A percentile compares a stretch with the other conserved stretches of the same genome.
phyloP scores from a whole-genome alignment of 2,113 vertebrate species.

The Upupa epops region DNA sequence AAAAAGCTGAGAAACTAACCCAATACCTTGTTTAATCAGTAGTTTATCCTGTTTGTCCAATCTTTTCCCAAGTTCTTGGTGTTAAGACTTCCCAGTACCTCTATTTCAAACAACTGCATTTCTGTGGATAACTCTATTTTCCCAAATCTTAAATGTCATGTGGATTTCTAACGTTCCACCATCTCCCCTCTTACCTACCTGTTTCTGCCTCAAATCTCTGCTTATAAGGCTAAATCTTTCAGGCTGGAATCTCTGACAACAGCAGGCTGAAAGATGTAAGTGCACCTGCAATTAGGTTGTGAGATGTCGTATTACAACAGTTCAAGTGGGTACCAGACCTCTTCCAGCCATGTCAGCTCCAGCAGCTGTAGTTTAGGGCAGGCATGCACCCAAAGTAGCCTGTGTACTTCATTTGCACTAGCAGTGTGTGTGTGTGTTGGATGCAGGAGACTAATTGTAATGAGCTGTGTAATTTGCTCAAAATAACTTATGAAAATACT shows the following conservation, averaged over 20 bases:
- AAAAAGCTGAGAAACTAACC: background rate
- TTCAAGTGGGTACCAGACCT: background rate
- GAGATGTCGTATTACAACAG: background rate
- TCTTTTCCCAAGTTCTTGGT: background rate
- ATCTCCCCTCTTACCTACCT: background rate
- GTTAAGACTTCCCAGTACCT: no score
- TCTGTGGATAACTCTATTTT: background rate
- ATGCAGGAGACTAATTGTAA: slow-evolving; percentile 4
- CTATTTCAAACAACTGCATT: no score
- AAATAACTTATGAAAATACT: slow-evolving; percentile 43
- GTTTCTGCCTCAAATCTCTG: background rate
- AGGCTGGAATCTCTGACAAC: background rate
- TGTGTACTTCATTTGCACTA: background rate
- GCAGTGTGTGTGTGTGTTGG: background rate
- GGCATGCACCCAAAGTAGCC: background rate
- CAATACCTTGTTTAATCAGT: background rate
- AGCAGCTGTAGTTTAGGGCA: background rate
- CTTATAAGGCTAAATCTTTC: background rate
- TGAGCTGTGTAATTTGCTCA: slow-evolving; percentile 53
- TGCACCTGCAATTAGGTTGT: accelerated
- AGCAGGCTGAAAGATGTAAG: background rate
- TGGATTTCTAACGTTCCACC: background rate
- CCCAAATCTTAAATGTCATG: background rate
- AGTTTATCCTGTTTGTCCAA: background rate
- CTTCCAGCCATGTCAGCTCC: background rate